Evolutionary conservation across 2,113 vertebrate species (phyloP).

Genomic region (Mystacornis crossleyi): DNA sequence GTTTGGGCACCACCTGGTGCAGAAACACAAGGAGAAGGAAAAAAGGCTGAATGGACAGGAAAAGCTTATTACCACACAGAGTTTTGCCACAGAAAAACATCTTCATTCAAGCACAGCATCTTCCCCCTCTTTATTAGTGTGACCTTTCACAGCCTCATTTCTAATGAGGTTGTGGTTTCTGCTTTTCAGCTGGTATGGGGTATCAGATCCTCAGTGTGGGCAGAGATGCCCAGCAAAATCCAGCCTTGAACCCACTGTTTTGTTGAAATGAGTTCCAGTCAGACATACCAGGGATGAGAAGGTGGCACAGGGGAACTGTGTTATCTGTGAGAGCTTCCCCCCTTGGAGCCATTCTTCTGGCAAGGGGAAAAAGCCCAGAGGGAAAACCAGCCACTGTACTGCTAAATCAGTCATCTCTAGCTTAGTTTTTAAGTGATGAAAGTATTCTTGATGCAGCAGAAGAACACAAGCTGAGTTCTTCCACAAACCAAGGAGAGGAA

Average conservation of each 20-base stretch:
- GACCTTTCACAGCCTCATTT: background rate
- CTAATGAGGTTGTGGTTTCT: background rate
- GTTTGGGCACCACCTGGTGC: background rate
- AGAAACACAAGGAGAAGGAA: background rate
- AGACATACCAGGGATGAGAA: background rate
- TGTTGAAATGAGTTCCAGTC: background rate
- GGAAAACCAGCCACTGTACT: background rate
- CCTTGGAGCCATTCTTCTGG: background rate
- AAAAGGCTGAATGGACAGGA: background rate
- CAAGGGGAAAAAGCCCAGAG: background rate
- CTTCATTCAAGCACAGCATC: background rate
- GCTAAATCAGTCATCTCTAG: background rate
- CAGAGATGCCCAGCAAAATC: background rate
- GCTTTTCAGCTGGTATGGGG: background rate
- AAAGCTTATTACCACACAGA: background rate
- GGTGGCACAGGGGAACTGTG: accelerated
- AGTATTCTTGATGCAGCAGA: background rate
- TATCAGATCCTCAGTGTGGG: background rate
- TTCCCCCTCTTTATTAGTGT: background rate
- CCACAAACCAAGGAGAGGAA: background rate
- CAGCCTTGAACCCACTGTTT: background rate
- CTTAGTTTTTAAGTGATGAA: background rate
- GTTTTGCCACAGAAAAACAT: background rate
- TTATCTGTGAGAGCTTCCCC: background rate
- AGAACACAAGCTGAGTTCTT: background rate